Evolutionary conservation across 2,113 vertebrate species (phyloP).

Genomic region (Corythaixoides concolor): DNA sequence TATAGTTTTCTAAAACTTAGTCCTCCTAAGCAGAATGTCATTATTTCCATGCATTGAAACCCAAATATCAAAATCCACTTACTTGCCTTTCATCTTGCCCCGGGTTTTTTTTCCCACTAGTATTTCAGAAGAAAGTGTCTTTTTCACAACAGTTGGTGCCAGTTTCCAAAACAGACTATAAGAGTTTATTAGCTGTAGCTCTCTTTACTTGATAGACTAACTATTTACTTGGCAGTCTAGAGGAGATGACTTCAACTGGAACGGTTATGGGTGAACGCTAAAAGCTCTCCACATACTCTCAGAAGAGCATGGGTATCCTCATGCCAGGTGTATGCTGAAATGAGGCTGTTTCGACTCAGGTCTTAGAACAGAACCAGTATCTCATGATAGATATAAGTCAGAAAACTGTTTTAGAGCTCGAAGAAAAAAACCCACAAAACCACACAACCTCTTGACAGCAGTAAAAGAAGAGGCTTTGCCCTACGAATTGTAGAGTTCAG

Average conservation of each 20-base stretch:
- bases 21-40: not conserved
- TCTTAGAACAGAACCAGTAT: not conserved
- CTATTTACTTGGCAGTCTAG: not conserved
- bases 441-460: not conserved
- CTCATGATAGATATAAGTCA: not conserved
- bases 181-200: not conserved
- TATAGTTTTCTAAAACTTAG: not conserved
- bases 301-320: not conserved
- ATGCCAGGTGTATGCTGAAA: not conserved
- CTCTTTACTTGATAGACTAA: not conserved
- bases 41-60: not conserved
- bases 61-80: not conserved
- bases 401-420: not conserved
- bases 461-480: not conserved
- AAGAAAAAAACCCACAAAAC: accelerated
- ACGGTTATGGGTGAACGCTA: not conserved
- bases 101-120: not conserved
- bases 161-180: not conserved
- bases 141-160: not conserved
- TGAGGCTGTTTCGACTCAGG: not conserved
- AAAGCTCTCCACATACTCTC: not conserved
- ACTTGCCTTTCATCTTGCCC: not conserved
- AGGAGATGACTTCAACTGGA: not conserved
- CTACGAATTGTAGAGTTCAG: not conserved
- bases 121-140: not conserved